phyloP scores from a whole-genome alignment of 2,888 invertebrate species.

The Acleris holmiana region DNA sequence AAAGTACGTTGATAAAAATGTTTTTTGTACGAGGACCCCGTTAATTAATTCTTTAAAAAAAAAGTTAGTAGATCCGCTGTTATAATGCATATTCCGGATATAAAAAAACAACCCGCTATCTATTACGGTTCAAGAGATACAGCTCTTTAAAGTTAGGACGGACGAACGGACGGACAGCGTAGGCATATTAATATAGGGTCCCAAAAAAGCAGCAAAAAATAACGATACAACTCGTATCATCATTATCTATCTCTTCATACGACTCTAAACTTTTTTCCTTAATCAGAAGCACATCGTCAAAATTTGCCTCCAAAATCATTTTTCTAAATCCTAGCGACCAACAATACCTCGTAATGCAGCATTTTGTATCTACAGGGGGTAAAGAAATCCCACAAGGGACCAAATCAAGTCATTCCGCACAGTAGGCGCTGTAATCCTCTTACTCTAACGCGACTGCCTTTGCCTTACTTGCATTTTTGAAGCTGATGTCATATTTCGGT shows the following conservation, averaged over 20 bases:
- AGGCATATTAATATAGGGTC: no score
- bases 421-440: conserved; percentile 63
- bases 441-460: conserved; percentile 67
- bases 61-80: no score
- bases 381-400: conserved; percentile 28
- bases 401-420: conserved; percentile 48
- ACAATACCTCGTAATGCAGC: conserved; percentile 10
- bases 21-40: no score
- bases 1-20: no score
- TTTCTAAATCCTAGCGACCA: background rate
- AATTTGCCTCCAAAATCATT: background rate
- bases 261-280: background rate
- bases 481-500: conserved; percentile 31
- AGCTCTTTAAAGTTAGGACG: no score
- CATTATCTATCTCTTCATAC: background rate
- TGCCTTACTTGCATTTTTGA: conserved; percentile 40
- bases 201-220: no score
- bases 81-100: no score
- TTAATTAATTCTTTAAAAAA: no score
- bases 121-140: no score
- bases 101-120: no score
- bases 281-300: background rate
- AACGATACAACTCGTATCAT: no score
- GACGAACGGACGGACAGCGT: no score
- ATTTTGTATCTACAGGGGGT: conserved; percentile 19